These are phyloP conservation scores for Cryptus viduatorius DNA, from an alignment of 2,888 invertebrate genomes.

Conservation along the genomic window DNA sequence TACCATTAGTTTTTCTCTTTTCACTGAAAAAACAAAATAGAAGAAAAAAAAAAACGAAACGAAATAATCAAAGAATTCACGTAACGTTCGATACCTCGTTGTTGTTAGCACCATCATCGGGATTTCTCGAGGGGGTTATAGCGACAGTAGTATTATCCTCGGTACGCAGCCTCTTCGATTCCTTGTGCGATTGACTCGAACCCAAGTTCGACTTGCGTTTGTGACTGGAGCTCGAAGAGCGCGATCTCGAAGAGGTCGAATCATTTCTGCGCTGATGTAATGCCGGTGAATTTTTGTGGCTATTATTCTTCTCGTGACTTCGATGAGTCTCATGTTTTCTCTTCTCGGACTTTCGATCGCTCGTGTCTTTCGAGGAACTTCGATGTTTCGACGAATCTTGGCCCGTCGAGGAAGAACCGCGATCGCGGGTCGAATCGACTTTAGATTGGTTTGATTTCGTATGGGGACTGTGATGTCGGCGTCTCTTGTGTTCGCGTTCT, in stretches of 20 bases:
- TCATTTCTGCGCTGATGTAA: slow-evolving; percentile 69
- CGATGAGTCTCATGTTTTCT: slow-evolving; percentile 66
- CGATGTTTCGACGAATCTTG: slow-evolving; percentile 49
- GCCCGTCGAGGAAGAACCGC: slow-evolving; percentile 27
- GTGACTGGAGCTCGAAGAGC: slow-evolving; percentile 77
- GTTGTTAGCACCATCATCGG: slow-evolving; percentile 53
- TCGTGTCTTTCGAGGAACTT: slow-evolving; percentile 23
- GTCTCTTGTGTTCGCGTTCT: slow-evolving; percentile 74
- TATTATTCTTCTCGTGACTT: slow-evolving; percentile 70
- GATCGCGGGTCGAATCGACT: slow-evolving; percentile 22
- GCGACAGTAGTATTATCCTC: slow-evolving; percentile 65
- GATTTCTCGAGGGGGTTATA: slow-evolving; percentile 37
- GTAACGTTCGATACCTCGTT: slow-evolving; percentile 58
- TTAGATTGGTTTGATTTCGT: slow-evolving; percentile 51
- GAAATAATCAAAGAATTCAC: slow-evolving; percentile 51
- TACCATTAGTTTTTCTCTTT: background rate
- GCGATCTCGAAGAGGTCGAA: slow-evolving; percentile 70
- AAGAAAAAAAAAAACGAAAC: background rate
- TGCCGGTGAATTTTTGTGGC: slow-evolving; percentile 73
- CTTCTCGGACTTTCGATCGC: slow-evolving; percentile 50
- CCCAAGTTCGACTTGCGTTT: slow-evolving; percentile 79
- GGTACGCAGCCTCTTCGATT: slow-evolving; percentile 76
- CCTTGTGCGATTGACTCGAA: slow-evolving; percentile 73
- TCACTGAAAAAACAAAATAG: background rate
- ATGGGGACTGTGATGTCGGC: slow-evolving; percentile 61